phyloP scores from a whole-genome alignment of 2,888 invertebrate species.

The Sesia apiformis region DNA sequence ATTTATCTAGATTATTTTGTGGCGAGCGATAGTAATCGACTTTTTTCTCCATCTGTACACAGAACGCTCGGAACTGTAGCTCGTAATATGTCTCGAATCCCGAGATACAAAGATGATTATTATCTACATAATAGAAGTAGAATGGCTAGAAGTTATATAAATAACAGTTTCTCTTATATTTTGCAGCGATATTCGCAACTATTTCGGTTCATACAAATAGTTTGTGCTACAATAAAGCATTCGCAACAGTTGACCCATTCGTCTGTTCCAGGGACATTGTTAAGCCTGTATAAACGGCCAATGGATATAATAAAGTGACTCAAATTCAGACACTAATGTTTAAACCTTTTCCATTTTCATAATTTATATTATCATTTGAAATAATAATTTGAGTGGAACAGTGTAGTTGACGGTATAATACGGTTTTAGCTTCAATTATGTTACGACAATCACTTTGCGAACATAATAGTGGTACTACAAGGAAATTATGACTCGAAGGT shows the following conservation, averaged over 20 bases:
- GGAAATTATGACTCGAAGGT: no score
- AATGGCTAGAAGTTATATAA: conserved; percentile 33
- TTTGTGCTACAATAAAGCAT: conserved; percentile 35
- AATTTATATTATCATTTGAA: not conserved
- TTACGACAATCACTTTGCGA: no score
- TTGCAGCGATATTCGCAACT: conserved; percentile 22
- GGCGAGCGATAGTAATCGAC: conserved; percentile 66
- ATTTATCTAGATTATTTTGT: conserved; percentile 73
- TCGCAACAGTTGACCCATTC: conserved; percentile 48
- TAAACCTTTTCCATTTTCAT: not conserved
- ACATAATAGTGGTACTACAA: no score
- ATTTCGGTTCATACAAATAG: conserved; percentile 24
- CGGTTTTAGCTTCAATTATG: no score
- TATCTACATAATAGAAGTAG: conserved; percentile 52
- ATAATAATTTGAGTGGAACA: no score
- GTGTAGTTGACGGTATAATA: no score
- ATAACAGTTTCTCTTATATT: conserved; percentile 31
- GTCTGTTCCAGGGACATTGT: conserved; percentile 28
- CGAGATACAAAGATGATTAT: conserved; percentile 48
- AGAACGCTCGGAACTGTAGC: conserved; percentile 24
- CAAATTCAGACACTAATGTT: not conserved
- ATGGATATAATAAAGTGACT: conserved; percentile 35
- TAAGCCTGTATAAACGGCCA: conserved; percentile 35
- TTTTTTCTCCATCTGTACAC: conserved; percentile 56
- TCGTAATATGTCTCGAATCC: conserved; percentile 46